Evolutionary conservation across 2,113 vertebrate genomes (phyloP), one percentile per base, ranked within the genome.

Genomic region (Cebus imitator): DNA sequence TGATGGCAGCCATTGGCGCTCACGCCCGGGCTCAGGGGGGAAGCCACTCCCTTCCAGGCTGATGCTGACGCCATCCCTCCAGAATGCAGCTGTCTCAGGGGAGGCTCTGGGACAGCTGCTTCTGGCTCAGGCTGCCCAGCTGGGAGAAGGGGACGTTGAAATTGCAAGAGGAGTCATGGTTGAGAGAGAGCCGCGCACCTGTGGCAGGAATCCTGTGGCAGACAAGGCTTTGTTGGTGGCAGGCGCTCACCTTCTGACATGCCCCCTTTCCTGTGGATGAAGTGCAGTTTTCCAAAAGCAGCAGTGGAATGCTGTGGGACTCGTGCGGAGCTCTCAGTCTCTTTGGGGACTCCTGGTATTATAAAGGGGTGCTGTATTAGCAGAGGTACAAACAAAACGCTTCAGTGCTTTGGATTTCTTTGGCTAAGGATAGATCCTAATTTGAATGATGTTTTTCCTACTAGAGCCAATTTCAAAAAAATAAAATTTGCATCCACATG

Each of bases 71-170:
- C 57, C 10, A 4, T 43, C 58, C 13, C 52, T 85, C 25, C 32
- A 75, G 95, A 80, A 45, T 0, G 48, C 93, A 97, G 95, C 82
- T 78, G 93, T 92, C 86, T 76, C 66, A 40, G 35, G 25, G 70
- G 73, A 52, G 82, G 27, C 43, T 6, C 2, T 8, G 61, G 64
- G 84, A n/a, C 87, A 88, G 85, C 84, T 96, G 98, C 70, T 70
- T 72, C 40, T 40, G 57, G 48, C 43, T 21, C 5, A 16, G 61
- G 35, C n/a, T 37, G 11, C 70, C 72, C 52, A 68, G n/a, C 83
- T 40, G 93, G 37, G 32, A 81, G 72, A 30, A 81, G 32, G 61
- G 35, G 68, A 3, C 0, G 1, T 21, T 45, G 73, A 72, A 12
- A 20, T 45, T 52, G 58, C 30, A 45, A 48, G 87, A 64, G 57